Conservation (phyloP, 2,888 invertebrate species). For the Melinaea menophilus region DNA sequence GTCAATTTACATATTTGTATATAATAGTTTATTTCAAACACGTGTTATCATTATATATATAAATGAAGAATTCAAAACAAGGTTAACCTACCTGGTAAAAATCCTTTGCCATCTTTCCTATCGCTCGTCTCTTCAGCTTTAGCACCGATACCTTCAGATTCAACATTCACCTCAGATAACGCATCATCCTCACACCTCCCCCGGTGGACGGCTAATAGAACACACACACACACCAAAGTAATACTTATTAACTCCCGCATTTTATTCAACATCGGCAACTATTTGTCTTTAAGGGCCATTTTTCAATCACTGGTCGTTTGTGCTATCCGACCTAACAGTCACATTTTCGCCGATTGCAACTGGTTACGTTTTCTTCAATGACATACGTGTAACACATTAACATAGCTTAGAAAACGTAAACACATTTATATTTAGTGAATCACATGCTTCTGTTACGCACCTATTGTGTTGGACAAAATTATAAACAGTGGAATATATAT, state of each 20-base stretch:
- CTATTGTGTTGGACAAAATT: background rate
- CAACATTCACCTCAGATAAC: constrained; percentile 38
- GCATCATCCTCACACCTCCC: constrained; percentile 51
- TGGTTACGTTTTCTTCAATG: constrained; percentile 46
- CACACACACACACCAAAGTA: constrained; percentile 62
- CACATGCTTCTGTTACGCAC: constrained; percentile 20
- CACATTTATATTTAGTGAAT: constrained; percentile 21
- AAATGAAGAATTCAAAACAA: background rate
- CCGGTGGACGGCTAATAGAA: constrained; percentile 51
- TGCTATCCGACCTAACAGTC: constrained; percentile 55
- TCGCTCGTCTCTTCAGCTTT: constrained; percentile 45
- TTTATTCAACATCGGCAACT: constrained; percentile 51
- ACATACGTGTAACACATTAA: constrained; percentile 41
- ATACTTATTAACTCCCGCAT: constrained; percentile 68
- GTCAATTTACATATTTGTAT: too few species aligned
- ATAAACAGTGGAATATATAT: constrained; percentile 1
- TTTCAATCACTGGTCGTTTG: constrained; percentile 45
- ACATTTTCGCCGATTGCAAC: constrained; percentile 67
- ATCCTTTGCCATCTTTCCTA: constrained; percentile 54
- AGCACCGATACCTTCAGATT: constrained; percentile 37
- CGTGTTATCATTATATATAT: background rate
- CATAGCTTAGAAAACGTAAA: constrained; percentile 31
- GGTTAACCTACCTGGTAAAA: constrained; percentile 53
- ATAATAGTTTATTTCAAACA: too few species aligned
- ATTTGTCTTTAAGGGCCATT: constrained; percentile 56